Evolutionary conservation across 2,888 invertebrate species (phyloP).

Genomic region (Baronia brevicornis): DNA sequence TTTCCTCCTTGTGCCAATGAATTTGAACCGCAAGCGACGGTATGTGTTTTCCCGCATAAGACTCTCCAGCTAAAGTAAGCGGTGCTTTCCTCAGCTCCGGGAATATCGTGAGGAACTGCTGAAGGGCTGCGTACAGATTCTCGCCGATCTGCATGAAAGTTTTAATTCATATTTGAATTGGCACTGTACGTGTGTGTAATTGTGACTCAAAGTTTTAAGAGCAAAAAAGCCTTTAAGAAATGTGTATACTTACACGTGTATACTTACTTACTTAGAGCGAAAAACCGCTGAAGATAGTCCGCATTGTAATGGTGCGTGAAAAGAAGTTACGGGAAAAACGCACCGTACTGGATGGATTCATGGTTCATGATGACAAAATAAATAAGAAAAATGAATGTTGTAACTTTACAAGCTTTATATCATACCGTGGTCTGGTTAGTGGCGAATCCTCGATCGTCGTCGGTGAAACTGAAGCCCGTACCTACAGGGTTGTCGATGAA

Average conservation of each 20-base stretch:
- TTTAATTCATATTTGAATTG: too few species aligned
- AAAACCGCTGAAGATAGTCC: too few species aligned
- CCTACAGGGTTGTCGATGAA: constrained; percentile 83
- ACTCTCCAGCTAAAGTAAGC: constrained; percentile 80
- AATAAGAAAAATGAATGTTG: neutral
- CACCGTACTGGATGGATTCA: too few species aligned
- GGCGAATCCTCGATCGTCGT: constrained; percentile 76
- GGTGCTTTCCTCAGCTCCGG: constrained; percentile 75
- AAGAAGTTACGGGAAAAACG: too few species aligned
- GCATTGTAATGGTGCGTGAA: too few species aligned
- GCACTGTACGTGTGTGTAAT: too few species aligned
- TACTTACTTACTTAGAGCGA: too few species aligned
- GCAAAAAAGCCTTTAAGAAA: too few species aligned
- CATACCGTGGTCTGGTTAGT: constrained; percentile 77
- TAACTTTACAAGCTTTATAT: constrained; percentile 5
- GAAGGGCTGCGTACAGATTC: constrained; percentile 76
- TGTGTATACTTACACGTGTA: too few species aligned
- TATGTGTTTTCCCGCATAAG: constrained; percentile 77
- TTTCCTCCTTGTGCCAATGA: constrained; percentile 52
- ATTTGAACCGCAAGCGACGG: constrained; percentile 78
- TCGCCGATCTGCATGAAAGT: constrained; percentile 61
- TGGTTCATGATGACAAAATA: too few species aligned
- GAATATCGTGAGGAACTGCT: constrained; percentile 80
- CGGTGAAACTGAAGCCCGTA: constrained; percentile 80
- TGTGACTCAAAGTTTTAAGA: too few species aligned